Percentiles rank a stretch among this genome's conserved stretches.
Conservation (phyloP, 2,888 invertebrate species). For the Nomada ferruginata region DNA sequence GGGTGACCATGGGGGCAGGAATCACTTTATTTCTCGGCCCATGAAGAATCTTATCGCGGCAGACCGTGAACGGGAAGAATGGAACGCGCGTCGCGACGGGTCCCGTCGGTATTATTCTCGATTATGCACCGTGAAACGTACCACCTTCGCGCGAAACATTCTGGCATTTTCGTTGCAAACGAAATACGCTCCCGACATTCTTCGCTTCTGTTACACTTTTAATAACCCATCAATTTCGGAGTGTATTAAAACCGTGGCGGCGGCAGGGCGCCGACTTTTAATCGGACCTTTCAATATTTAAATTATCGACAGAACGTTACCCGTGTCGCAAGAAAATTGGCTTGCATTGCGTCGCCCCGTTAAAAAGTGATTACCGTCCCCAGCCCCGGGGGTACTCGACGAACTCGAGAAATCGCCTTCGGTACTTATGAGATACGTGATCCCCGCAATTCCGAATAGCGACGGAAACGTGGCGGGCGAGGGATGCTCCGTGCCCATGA, state of each 20-base stretch:
- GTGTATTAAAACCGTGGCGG: no score
- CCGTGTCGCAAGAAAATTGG: conserved; percentile 27
- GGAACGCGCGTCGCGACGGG: conserved; percentile 18
- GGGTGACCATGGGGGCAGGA: conserved; percentile 35
- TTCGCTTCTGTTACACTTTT: neutral
- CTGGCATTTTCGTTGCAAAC: neutral
- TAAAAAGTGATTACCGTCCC: conserved; percentile 34
- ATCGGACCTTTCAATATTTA: conserved; percentile 7
- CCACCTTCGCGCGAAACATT: conserved; percentile 13
- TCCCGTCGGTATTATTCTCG: conserved; percentile 35
- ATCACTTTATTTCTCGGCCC: conserved; percentile 61
- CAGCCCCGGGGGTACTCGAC: conserved; percentile 27
- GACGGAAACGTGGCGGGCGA: conserved; percentile 22
- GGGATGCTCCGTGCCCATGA: conserved; percentile 66
- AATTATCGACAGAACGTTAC: conserved; percentile 17
- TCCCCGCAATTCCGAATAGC: conserved; percentile 47
- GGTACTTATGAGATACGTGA: conserved; percentile 59
- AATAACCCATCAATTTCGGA: neutral
- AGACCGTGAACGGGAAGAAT: conserved; percentile 56
- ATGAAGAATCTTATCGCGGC: conserved; percentile 60
- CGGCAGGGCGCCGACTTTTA: neutral
- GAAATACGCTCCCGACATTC: neutral
- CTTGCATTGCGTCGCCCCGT: conserved; percentile 28
- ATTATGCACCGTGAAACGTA: conserved; percentile 49
- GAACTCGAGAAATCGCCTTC: conserved; percentile 53